These are phyloP conservation scores for Vanacampus margaritifer DNA, from an alignment of 2,113 vertebrate species.

Conservation along the genomic window DNA sequence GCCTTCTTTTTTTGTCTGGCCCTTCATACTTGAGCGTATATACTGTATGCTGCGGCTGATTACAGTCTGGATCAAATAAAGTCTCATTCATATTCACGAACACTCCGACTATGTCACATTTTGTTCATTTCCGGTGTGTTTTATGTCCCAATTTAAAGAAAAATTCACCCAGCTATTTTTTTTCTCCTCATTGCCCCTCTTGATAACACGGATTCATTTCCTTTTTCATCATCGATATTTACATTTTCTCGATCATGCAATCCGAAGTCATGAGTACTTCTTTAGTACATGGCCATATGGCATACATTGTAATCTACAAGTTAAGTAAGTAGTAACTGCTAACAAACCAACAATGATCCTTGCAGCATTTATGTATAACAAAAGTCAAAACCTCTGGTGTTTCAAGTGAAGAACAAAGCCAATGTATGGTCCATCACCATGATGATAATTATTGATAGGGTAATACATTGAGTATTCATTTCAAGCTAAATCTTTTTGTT, in stretches of 20 bases:
- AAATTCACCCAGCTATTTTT: not conserved
- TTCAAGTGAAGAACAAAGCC: not conserved
- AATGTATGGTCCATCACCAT: not conserved
- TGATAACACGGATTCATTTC: conserved; percentile 6
- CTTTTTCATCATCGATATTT: not conserved
- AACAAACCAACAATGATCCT: too few species aligned
- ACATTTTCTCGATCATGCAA: not conserved
- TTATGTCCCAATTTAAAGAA: conserved; percentile 5
- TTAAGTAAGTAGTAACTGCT: not conserved
- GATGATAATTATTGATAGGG: not conserved
- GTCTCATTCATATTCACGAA: not conserved
- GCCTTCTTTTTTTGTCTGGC: conserved; percentile 3
- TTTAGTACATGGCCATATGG: not conserved
- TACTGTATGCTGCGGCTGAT: not conserved
- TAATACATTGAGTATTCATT: too few species aligned
- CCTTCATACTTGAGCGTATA: conserved; percentile 12
- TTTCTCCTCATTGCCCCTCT: not conserved
- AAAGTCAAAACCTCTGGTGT: too few species aligned
- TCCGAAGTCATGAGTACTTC: not conserved
- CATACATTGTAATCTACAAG: conserved; percentile 15
- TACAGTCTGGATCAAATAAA: conserved; percentile 10
- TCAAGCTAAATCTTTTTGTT: too few species aligned
- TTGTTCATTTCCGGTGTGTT: conserved; percentile 3
- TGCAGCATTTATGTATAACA: too few species aligned
- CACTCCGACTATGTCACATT: not conserved